phyloP scores from a whole-genome alignment of 1,140 invertebrate genomes.

The Daktulosphaira vitifoliae region DNA sequence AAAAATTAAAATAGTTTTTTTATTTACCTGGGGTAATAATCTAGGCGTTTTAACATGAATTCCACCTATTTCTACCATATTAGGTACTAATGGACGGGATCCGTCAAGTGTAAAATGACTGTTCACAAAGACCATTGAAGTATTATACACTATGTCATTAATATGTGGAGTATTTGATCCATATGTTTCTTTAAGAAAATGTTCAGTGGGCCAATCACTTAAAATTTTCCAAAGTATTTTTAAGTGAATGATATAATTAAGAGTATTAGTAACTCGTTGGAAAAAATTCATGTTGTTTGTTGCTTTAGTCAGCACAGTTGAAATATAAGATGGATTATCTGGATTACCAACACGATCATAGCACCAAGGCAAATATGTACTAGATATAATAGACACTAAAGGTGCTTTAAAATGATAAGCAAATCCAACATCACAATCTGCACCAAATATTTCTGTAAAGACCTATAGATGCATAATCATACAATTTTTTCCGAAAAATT shows the following conservation, averaged over 20 bases:
- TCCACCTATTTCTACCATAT: slow-evolving; percentile 58
- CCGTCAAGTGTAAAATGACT: slow-evolving; percentile 53
- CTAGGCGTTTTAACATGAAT: slow-evolving; percentile 53
- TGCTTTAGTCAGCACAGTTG: slow-evolving; percentile 24
- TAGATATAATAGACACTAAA: slow-evolving; percentile 50
- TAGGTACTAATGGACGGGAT: slow-evolving; percentile 51
- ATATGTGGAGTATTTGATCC: slow-evolving; percentile 43
- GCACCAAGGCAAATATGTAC: slow-evolving; percentile 52
- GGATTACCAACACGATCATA: slow-evolving; percentile 43
- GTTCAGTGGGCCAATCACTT: slow-evolving; percentile 13
- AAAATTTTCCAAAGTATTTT: background rate
- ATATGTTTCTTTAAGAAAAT: slow-evolving; percentile 34
- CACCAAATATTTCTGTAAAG: slow-evolving; percentile 37
- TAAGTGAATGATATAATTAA: slow-evolving; percentile 27
- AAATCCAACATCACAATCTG: slow-evolving; percentile 38
- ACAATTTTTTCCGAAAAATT: too few relatives aligned
- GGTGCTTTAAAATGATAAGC: slow-evolving; percentile 44
- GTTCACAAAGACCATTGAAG: slow-evolving; percentile 56
- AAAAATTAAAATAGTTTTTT: too few relatives aligned
- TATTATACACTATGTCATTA: slow-evolving; percentile 49
- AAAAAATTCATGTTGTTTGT: slow-evolving; percentile 35
- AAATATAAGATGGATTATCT: slow-evolving; percentile 37
- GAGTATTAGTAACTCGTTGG: slow-evolving; percentile 34
- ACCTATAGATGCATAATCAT: too few relatives aligned
- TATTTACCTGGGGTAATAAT: slow-evolving; percentile 49